phyloP scores from a whole-genome alignment of 2,113 vertebrate species.

The Scatophagus argus region DNA sequence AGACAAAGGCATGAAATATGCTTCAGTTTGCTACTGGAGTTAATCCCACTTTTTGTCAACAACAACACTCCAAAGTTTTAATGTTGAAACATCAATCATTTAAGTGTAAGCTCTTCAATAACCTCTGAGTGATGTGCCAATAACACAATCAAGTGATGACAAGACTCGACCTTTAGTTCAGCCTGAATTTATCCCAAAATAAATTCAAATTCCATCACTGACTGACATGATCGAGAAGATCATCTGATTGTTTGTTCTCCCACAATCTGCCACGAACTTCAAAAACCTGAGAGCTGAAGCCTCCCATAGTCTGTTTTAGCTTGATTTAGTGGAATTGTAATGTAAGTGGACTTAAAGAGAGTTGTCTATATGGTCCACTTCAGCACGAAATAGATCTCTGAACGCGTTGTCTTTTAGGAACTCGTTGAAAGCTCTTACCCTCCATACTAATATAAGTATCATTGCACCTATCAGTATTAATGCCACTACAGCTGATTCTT shows the following conservation, averaged over 20 bases:
- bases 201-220: not conserved
- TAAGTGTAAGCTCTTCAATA: not conserved
- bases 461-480: not conserved
- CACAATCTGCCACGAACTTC: not conserved
- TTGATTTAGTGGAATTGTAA: slow-evolving; percentile 6
- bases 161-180: not conserved
- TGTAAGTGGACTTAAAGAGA: slow-evolving; percentile 11
- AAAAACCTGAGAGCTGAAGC: not conserved
- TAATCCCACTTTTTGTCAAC: not conserved
- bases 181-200: not conserved
- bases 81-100: not conserved
- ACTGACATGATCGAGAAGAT: slow-evolving; percentile 4
- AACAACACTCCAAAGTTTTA: not conserved
- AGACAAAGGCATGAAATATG: not conserved
- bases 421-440: not conserved
- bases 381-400: slow-evolving; percentile 45
- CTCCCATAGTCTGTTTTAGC: not conserved
- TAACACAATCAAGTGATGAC: not conserved
- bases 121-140: not conserved
- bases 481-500: not conserved
- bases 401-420: slow-evolving; percentile 22
- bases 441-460: not conserved
- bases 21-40: slow-evolving; percentile 4
- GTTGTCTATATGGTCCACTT: slow-evolving; percentile 23
- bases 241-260: not conserved